A percentile compares a stretch with the other conserved stretches of the same genome.
phyloP scores from a whole-genome alignment of 2,888 invertebrate genomes.

The Venusia cambrica region DNA sequence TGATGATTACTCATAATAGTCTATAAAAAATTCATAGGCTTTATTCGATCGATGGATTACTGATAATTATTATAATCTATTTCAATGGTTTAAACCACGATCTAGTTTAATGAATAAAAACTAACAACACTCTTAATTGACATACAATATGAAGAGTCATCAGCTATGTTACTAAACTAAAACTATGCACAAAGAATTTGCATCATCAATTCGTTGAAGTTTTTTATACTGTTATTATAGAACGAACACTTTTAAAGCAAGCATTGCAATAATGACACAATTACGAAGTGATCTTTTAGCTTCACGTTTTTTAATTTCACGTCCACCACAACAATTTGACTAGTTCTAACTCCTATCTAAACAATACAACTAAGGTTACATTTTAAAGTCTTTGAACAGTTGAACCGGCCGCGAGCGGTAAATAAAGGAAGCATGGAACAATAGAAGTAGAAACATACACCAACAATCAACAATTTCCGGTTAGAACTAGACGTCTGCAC shows the following conservation, averaged over 20 bases:
- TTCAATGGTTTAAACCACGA: slow-evolving; percentile 73
- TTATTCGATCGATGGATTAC: slow-evolving; percentile 49
- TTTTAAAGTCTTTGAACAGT: slow-evolving; percentile 68
- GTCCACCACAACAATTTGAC: slow-evolving; percentile 78
- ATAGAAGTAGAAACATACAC: slow-evolving; percentile 42
- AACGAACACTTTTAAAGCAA: slow-evolving; percentile 69
- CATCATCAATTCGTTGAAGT: slow-evolving; percentile 62
- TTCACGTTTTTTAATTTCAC: no score
- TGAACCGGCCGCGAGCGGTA: slow-evolving; percentile 74
- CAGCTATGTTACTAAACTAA: slow-evolving; percentile 44
- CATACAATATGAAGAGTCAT: slow-evolving; percentile 41
- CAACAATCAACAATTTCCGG: slow-evolving; percentile 45
- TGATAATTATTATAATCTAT: slow-evolving; percentile 40
- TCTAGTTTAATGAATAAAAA: slow-evolving; percentile 45
- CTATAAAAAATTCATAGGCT: slow-evolving; percentile 6
- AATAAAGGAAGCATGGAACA: slow-evolving; percentile 43
- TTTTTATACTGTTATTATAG: slow-evolving; percentile 52
- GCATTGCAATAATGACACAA: slow-evolving; percentile 73
- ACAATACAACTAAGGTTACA: slow-evolving; percentile 52
- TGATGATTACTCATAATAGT: slow-evolving; percentile 33
- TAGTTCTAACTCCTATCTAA: slow-evolving; percentile 75
- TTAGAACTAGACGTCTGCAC: slow-evolving; percentile 46
- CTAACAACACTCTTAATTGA: slow-evolving; percentile 46
- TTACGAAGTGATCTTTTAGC: slow-evolving; percentile 65
- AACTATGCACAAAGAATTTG: slow-evolving; percentile 40